Evolutionary conservation across 2,888 invertebrate species (phyloP).

Genomic region (Miltochrista miniata): DNA sequence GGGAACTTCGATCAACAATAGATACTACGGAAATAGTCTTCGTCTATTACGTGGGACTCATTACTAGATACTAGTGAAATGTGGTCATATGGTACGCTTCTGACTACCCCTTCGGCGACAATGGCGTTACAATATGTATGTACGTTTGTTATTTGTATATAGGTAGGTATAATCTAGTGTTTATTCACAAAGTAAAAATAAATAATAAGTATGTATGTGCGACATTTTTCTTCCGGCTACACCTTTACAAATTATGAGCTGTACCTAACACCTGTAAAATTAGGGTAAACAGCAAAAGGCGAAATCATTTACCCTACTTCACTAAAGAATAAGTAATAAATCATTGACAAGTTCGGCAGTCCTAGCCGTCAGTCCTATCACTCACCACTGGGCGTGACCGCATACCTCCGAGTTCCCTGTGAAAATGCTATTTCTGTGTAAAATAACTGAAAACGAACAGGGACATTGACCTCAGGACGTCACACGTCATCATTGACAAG

Average conservation of each 20-base stretch:
- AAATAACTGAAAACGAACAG: slow-evolving; percentile 25
- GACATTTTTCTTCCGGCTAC: too few relatives aligned
- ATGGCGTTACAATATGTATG: slow-evolving; percentile 13
- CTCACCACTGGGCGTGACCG: slow-evolving; percentile 38
- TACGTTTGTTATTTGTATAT: background rate
- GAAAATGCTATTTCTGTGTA: slow-evolving; percentile 33
- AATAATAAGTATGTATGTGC: too few relatives aligned
- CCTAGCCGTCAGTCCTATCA: slow-evolving; percentile 14
- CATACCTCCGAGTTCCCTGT: slow-evolving; percentile 36
- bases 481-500: slow-evolving; percentile 8
- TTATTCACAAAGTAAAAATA: too few relatives aligned
- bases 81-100: too few relatives aligned
- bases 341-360: slow-evolving; percentile 21
- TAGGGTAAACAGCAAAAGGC: background rate
- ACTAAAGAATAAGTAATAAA: slow-evolving; percentile 13
- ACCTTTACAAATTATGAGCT: too few relatives aligned
- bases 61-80: too few relatives aligned
- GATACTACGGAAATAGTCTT: too few relatives aligned
- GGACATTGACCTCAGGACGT: slow-evolving; percentile 47
- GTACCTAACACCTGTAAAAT: background rate
- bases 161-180: too few relatives aligned
- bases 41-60: too few relatives aligned
- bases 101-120: too few relatives aligned
- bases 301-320: background rate
- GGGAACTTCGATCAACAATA: too few relatives aligned